A percentile compares a stretch with the other conserved stretches of the same genome.
Evolutionary conservation across 2,888 invertebrate species (phyloP).

Genomic region (Athrips mouffetella): DNA sequence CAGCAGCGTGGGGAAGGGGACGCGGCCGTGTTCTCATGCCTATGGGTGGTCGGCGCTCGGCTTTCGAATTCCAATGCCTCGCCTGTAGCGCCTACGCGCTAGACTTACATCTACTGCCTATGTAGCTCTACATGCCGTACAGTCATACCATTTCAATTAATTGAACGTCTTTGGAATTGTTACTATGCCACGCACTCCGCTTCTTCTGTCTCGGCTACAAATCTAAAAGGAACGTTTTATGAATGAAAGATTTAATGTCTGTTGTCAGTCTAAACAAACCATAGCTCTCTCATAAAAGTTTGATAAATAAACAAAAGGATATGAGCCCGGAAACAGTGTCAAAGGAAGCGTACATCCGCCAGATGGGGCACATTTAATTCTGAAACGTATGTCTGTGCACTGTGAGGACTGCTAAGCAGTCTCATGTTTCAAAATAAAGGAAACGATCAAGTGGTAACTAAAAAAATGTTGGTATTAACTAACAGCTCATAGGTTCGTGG

Average conservation of each 20-base stretch:
- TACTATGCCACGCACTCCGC: not conserved
- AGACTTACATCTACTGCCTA: conserved; percentile 49
- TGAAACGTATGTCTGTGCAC: conserved; percentile 5
- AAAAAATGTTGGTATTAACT: not conserved
- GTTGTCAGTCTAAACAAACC: conserved; percentile 50
- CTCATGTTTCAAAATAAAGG: conserved; percentile 14
- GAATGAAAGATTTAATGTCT: conserved; percentile 43
- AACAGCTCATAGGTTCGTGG: not conserved
- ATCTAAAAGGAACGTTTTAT: conserved; percentile 8
- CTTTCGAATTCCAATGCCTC: conserved; percentile 76
- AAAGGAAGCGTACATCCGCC: conserved; percentile 73
- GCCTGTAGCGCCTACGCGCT: conserved; percentile 65
- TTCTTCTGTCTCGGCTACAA: not conserved
- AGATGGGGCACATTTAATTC: conserved; percentile 60
- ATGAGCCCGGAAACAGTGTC: conserved; percentile 66
- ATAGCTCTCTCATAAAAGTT: conserved; percentile 58
- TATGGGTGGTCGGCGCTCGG: conserved; percentile 76
- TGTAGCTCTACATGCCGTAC: conserved; percentile 29
- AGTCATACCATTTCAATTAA: conserved; percentile 7
- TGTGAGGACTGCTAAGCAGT: conserved; percentile 8
- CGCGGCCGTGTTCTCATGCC: conserved; percentile 73
- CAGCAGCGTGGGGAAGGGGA: conserved; percentile 71
- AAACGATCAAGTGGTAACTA: not conserved
- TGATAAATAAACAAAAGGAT: conserved; percentile 64
- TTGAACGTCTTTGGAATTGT: not conserved